Evolutionary conservation across 2,888 invertebrate species (phyloP).

Genomic region (Rotaria sp.): DNA sequence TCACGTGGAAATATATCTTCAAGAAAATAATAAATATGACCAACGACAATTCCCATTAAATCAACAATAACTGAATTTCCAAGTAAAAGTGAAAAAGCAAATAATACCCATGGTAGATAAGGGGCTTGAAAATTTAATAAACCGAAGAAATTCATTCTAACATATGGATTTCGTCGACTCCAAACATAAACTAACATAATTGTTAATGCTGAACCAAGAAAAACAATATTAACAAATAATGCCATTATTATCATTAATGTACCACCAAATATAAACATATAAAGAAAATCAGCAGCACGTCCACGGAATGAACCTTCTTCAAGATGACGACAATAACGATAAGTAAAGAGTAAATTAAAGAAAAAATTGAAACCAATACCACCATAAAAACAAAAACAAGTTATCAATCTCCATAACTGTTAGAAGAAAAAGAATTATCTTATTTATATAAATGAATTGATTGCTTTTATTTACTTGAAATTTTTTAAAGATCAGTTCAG

Average conservation of each 20-base stretch:
- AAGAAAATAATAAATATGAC: conserved; percentile 92
- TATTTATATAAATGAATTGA: conserved; percentile 27
- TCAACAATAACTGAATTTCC: conserved; percentile 95
- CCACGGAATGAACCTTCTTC: conserved; percentile 96
- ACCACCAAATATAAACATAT: conserved; percentile 88
- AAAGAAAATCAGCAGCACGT: conserved; percentile 90
- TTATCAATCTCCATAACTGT: conserved; percentile 85
- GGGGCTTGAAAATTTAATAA: conserved; percentile 84
- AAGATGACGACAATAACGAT: conserved; percentile 94
- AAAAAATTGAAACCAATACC: conserved; percentile 95
- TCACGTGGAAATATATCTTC: conserved; percentile 94
- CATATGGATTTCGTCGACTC: conserved; percentile 88
- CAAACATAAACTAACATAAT: conserved; percentile 98
- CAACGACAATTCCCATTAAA: conserved; percentile 85
- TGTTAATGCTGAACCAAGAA: conserved; percentile 96
- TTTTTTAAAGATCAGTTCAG: conserved; percentile 78
- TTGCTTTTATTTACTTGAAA: conserved; percentile 62
- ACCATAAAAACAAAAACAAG: conserved; percentile 95
- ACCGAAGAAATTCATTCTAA: conserved; percentile 91
- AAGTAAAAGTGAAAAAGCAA: conserved; percentile 87
- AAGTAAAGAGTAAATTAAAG: conserved; percentile 98
- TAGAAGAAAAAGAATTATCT: conserved; percentile 41
- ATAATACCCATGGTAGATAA: conserved; percentile 91
- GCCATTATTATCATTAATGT: conserved; percentile 75
- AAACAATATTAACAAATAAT: conserved; percentile 89